Evolutionary conservation across 2,888 invertebrate species (phyloP).

Genomic region (Ganaspis brasiliensis): DNA sequence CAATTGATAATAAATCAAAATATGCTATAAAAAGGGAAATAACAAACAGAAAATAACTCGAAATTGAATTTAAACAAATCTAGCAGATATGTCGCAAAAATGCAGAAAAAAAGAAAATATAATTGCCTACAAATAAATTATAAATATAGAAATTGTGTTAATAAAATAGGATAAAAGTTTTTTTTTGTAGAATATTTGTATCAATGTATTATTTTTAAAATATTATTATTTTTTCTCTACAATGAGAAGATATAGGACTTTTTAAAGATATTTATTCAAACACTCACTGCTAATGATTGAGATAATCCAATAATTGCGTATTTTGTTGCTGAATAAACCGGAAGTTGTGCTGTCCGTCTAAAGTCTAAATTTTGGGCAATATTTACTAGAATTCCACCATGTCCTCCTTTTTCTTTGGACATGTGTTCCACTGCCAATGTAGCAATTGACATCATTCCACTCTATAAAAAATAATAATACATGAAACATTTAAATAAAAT

Average conservation of each 20-base stretch:
- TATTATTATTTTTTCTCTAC: too few relatives aligned
- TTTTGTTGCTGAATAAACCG: conserved; percentile 78
- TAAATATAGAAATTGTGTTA: too few relatives aligned
- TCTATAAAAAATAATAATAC: conserved; percentile 60
- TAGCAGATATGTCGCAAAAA: too few relatives aligned
- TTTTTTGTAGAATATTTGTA: too few relatives aligned
- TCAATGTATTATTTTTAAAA: too few relatives aligned
- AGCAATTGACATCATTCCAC: conserved; percentile 74
- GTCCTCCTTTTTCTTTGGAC: conserved; percentile 77
- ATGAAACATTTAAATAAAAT: too few relatives aligned
- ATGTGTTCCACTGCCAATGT: conserved; percentile 78
- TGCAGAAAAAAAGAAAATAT: neutral
- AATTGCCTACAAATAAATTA: neutral
- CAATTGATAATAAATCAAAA: too few relatives aligned
- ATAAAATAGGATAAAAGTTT: too few relatives aligned
- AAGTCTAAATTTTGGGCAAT: conserved; percentile 81
- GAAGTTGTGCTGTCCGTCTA: conserved; percentile 70
- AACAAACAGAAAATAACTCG: neutral
- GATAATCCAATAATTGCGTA: conserved; percentile 76
- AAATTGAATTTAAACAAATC: too few relatives aligned
- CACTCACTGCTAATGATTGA: conserved; percentile 71
- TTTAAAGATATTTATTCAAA: too few relatives aligned
- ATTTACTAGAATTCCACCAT: conserved; percentile 81
- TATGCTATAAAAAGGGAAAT: too few relatives aligned
- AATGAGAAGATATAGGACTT: too few relatives aligned